Conservation (phyloP, 2,888 invertebrate species). For the Venusia cambrica region DNA sequence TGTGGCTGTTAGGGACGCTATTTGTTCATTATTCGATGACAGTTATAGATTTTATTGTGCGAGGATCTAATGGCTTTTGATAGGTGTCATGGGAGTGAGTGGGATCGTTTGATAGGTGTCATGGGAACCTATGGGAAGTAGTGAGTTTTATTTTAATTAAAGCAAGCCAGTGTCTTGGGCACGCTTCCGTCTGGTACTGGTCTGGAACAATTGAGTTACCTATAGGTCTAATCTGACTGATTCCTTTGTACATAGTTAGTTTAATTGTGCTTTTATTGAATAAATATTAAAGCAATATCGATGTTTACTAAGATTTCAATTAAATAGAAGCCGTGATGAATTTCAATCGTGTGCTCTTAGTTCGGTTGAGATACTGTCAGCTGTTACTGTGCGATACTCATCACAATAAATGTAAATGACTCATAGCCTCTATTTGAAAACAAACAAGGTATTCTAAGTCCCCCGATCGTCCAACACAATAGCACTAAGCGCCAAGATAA, state of each 20-base stretch:
- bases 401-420: conserved; percentile 1
- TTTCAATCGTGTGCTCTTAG: too few relatives aligned
- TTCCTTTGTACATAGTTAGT: too few relatives aligned
- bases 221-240: too few relatives aligned
- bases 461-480: conserved; percentile 25
- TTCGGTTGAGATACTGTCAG: neutral
- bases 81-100: conserved; percentile 19
- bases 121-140: too few relatives aligned
- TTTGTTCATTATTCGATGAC: conserved; percentile 71
- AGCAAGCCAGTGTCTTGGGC: too few relatives aligned
- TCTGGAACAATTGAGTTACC: too few relatives aligned
- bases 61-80: conserved; percentile 25
- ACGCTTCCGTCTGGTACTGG: too few relatives aligned
- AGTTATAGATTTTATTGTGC: conserved; percentile 58
- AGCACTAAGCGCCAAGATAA: conserved; percentile 37
- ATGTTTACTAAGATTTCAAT: too few relatives aligned
- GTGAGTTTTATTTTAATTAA: too few relatives aligned
- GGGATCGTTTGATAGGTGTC: conserved; percentile 6
- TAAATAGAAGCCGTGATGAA: too few relatives aligned
- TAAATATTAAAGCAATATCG: too few relatives aligned
- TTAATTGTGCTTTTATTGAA: too few relatives aligned
- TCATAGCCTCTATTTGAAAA: conserved; percentile 11
- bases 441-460: conserved; percentile 18
- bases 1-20: conserved; percentile 71
- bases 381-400: conserved; percentile 4